These are phyloP conservation scores for Scolopax mira DNA, from an alignment of 2,113 vertebrate genomes.

Conservation along the genomic window DNA sequence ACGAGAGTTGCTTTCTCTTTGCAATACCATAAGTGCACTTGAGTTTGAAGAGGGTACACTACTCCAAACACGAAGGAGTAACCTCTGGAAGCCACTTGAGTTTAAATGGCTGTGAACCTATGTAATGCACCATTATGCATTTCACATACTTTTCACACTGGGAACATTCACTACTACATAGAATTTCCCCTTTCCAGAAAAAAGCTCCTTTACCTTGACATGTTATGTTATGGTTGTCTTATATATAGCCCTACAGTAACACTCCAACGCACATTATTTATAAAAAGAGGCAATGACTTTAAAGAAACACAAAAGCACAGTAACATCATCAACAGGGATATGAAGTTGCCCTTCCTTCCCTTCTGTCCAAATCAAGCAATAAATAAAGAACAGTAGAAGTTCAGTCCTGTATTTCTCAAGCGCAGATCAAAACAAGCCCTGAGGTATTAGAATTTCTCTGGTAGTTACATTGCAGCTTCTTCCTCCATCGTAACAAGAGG, in stretches of 20 bases:
- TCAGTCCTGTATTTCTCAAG: background rate
- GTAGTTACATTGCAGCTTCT: background rate
- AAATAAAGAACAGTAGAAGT: background rate
- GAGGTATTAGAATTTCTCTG: background rate
- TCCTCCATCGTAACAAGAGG: background rate
- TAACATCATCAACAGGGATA: background rate
- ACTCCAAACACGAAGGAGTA: background rate
- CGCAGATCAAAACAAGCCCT: background rate
- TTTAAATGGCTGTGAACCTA: background rate
- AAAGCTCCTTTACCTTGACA: background rate
- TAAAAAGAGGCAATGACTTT: background rate
- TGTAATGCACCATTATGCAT: background rate
- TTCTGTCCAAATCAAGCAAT: background rate
- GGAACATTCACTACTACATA: background rate
- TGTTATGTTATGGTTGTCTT: background rate
- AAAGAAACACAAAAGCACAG: background rate
- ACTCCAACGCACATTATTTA: background rate
- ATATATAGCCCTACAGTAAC: background rate
- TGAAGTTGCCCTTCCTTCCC: background rate
- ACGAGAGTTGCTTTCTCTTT: background rate
- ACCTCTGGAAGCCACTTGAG: background rate
- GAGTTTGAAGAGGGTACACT: background rate
- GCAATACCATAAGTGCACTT: background rate
- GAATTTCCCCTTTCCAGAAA: background rate
- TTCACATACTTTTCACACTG: background rate